These are phyloP conservation scores for Vollenhovia emeryi DNA, from an alignment of 1,140 invertebrate genomes.

Conservation along the genomic window DNA sequence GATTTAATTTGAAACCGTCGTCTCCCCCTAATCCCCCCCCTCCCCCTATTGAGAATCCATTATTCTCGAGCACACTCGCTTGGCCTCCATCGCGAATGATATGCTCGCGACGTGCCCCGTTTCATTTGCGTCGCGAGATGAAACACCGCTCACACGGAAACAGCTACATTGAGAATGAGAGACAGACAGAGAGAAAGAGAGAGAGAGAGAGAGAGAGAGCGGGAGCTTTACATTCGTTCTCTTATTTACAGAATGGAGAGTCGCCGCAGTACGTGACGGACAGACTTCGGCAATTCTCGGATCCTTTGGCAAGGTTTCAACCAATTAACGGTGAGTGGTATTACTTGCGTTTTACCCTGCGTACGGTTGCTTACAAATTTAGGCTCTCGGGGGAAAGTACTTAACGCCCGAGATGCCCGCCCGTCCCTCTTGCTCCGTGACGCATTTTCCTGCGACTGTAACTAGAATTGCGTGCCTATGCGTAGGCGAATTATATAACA, in stretches of 20 bases:
- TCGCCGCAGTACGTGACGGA: conserved; percentile 85
- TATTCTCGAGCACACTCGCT: conserved; percentile 19
- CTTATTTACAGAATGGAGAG: conserved; percentile 83
- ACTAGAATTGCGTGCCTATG: neutral
- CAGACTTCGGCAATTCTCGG: conserved; percentile 85
- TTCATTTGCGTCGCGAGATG: conserved; percentile 39
- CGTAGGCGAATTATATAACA: conserved; percentile 7
- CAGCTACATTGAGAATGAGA: neutral
- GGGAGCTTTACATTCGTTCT: conserved; percentile 44
- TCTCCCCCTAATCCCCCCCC: neutral
- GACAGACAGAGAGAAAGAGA: neutral
- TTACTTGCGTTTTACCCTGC: conserved; percentile 59
- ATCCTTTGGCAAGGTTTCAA: conserved; percentile 86
- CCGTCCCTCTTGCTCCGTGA: neutral
- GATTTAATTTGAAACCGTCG: conserved; percentile 31
- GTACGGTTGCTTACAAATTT: conserved; percentile 51
- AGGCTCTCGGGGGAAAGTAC: conserved; percentile 36
- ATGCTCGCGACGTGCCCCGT: conserved; percentile 13
- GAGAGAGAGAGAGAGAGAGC: conserved; percentile 3
- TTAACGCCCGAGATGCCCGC: neutral
- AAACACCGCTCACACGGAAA: neutral
- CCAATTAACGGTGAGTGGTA: conserved; percentile 85
- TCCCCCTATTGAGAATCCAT: conserved; percentile 34
- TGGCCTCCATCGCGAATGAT: conserved; percentile 10
- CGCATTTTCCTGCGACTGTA: neutral